Percentiles rank a stretch among this genome's conserved stretches.
phyloP scores from a whole-genome alignment of 2,113 vertebrate species.

The Agapornis roseicollis region DNA sequence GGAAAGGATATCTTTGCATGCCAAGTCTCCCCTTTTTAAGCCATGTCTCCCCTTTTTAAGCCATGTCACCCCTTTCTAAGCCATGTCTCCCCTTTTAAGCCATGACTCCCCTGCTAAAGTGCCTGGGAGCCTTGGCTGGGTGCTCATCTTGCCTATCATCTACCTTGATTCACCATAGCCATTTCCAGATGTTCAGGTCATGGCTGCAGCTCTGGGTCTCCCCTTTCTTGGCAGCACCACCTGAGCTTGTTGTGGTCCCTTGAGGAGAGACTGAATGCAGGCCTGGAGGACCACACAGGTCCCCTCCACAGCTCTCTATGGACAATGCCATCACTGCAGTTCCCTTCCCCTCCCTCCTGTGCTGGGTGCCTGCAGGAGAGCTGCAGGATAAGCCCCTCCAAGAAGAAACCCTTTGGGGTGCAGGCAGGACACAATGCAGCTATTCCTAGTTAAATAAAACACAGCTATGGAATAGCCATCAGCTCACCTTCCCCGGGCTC shows the following conservation, averaged over 20 bases:
- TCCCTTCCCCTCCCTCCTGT: not conserved
- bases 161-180: not conserved
- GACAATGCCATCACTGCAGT: not conserved
- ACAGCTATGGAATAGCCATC: not conserved
- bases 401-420: not conserved
- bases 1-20: not conserved
- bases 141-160: not conserved
- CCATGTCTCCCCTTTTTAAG: not conserved
- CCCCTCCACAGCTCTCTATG: not conserved
- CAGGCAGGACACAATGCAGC: not conserved
- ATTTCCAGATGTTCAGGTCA: not conserved
- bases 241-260: not conserved
- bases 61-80: not conserved
- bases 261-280: not conserved
- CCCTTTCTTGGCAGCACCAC: not conserved
- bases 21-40: not conserved
- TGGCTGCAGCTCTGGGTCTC: not conserved
- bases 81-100: not conserved
- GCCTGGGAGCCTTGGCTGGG: not conserved
- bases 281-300: not conserved
- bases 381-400: not conserved
- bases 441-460: fast-evolving
- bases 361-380: not conserved
- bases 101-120: not conserved
- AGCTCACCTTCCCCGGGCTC: not conserved